A percentile compares a stretch with the other conserved stretches of the same genome.
These are phyloP conservation scores for Lasioglossum leucozonium DNA, from an alignment of 2,888 invertebrate species.

Conservation along the genomic window DNA sequence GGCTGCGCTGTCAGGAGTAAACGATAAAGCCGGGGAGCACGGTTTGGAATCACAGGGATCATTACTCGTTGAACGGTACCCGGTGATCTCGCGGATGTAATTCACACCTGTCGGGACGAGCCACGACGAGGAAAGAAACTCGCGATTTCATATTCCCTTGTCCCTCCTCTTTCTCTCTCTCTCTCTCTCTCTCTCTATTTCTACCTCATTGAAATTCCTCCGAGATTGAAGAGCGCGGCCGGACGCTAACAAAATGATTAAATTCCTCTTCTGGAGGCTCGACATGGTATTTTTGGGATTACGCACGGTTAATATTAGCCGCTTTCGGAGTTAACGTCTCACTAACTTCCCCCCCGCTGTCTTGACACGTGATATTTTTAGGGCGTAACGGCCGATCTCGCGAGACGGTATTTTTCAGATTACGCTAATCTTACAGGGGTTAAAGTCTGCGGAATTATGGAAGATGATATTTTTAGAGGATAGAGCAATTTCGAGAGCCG, in stretches of 20 bases:
- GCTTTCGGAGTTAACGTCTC: background rate
- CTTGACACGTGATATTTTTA: conserved; percentile 1
- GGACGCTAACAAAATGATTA: conserved; percentile 1
- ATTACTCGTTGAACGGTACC: conserved; percentile 35
- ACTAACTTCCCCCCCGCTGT: background rate
- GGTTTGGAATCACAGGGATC: conserved; percentile 28
- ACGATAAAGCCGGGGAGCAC: conserved; percentile 27
- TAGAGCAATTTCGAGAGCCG: background rate
- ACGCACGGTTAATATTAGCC: background rate
- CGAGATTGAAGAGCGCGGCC: background rate
- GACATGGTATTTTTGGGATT: background rate
- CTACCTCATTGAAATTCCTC: background rate
- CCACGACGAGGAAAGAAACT: background rate
- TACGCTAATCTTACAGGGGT: background rate
- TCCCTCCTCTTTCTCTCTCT: background rate
- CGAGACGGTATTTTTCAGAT: background rate
- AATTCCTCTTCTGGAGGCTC: background rate
- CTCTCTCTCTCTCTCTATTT: background rate
- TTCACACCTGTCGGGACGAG: conserved; percentile 18
- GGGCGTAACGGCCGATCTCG: background rate
- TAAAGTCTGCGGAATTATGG: background rate
- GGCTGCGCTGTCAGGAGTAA: conserved; percentile 32
- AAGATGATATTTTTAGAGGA: background rate
- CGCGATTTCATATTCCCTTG: background rate
- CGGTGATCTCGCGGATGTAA: conserved; percentile 24